Evolutionary conservation across 2,888 invertebrate genomes (phyloP).

Genomic region (Acleris literana): DNA sequence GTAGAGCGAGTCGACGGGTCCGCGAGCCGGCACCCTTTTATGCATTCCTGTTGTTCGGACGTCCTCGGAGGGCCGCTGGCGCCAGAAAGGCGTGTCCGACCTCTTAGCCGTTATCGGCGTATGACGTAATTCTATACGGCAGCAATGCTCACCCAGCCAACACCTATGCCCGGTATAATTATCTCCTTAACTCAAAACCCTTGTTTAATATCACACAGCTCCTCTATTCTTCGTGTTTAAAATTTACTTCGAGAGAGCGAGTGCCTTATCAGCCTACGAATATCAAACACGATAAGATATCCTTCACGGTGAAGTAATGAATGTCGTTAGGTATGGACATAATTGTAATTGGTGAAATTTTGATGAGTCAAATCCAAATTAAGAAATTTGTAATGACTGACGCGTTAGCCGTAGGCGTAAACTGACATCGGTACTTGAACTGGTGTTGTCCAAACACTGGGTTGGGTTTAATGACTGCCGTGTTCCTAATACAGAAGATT

Average conservation of each 20-base stretch:
- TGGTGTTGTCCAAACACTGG: constrained; percentile 27
- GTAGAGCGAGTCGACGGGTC: constrained; percentile 67
- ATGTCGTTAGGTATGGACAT: constrained; percentile 8
- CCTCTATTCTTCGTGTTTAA: constrained; percentile 38
- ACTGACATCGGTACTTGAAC: constrained; percentile 50
- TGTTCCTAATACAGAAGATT: constrained; percentile 1
- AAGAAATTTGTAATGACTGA: constrained; percentile 29
- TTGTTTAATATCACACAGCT: not conserved
- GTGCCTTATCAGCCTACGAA: constrained; percentile 58
- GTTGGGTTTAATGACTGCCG: not conserved
- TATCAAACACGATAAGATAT: constrained; percentile 60
- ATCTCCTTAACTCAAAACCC: constrained; percentile 24
- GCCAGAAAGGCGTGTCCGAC: constrained; percentile 78
- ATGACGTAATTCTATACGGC: constrained; percentile 71
- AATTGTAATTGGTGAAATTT: constrained; percentile 30
- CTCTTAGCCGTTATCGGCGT: constrained; percentile 68
- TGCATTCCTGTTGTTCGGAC: constrained; percentile 69
- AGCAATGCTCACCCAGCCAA: constrained; percentile 45
- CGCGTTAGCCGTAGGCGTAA: constrained; percentile 57
- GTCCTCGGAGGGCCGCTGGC: constrained; percentile 73
- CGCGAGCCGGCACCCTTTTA: constrained; percentile 63
- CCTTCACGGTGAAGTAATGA: constrained; percentile 20
- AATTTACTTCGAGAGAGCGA: constrained; percentile 50
- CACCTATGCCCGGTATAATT: constrained; percentile 47
- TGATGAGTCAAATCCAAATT: constrained; percentile 36